Conservation (phyloP, 2,113 vertebrate species). For the Equus quagga region DNA sequence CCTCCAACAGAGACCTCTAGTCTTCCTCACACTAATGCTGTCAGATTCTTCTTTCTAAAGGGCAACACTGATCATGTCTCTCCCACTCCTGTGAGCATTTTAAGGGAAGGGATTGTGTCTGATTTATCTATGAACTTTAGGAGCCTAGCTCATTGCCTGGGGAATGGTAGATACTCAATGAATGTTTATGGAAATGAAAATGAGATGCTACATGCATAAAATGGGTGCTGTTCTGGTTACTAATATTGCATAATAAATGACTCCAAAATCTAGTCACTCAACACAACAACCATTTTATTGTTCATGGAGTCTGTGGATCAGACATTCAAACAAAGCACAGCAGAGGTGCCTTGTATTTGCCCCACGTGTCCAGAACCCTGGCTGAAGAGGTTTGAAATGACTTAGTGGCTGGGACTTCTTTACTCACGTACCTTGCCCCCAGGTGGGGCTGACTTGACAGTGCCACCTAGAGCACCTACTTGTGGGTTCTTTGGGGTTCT, state of each 20-base stretch:
- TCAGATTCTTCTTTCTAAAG: neutral
- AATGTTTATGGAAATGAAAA: neutral
- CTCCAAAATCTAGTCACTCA: neutral
- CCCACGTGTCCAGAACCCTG: neutral
- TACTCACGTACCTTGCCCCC: neutral
- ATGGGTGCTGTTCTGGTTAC: neutral
- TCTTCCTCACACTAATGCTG: neutral
- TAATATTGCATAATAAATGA: neutral
- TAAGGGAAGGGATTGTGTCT: neutral
- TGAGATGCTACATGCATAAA: neutral
- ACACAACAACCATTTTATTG: slow-evolving; percentile 13
- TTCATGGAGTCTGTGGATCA: neutral
- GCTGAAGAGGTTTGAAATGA: neutral
- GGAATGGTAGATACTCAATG: neutral
- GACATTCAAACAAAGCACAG: neutral
- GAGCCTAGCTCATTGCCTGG: neutral
- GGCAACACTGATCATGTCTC: neutral
- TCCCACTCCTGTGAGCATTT: neutral
- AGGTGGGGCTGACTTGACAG: neutral
- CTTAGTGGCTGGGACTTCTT: neutral
- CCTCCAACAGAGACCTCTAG: neutral
- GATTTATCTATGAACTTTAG: neutral
- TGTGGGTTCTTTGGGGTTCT: rapidly evolving
- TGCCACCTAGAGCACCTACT: neutral
- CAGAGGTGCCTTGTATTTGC: neutral